Evolutionary conservation across 2,888 invertebrate genomes (phyloP), one percentile per base, ranked within the genome.

Genomic region (Aproaerema taeniolella): DNA sequence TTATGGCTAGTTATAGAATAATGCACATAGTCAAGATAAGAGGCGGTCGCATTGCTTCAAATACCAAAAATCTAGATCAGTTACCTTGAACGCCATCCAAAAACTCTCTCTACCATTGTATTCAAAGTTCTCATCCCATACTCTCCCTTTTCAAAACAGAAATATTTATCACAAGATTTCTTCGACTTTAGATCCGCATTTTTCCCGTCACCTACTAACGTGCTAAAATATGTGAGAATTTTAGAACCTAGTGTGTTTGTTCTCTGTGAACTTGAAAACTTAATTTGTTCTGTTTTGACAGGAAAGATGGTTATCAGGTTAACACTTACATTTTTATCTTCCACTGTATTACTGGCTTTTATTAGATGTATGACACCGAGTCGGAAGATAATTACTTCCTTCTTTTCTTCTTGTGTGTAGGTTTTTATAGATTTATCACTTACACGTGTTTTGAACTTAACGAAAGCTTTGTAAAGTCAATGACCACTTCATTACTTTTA

Each of bases 81-180:
- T 26, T n/a, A 26, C 26, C 26, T 26, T 26, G 26, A 26, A 25
- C 12, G 26, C 9, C 4, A 28, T 26, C 11, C 17, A 17, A 14
- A 29, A 38, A 38, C 38, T 42, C 38, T 42, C 42, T 28, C 38
- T 34, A 6, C 41, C 11, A 42, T 42, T 42, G 38, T 42, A 38
- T 38, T 38, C 42, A 34, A 30, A 42, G 38, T 42, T 34, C 37
- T 17, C 41, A 33, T 42, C 42, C 33, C 42, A 41, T 37, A 38
- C 42, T 42, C 42, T 42, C 38, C 34, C 30, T 34, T 42, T 38
- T 35, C 24, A 28, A 34, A 11, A 25, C 25, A 13, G 14, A 34
- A 25, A 6, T 20, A 20, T 20, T 6, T 6, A 6, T 6, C 7
- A 7, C 4, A 4, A 4, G 7, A 4, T 15, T 13, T 31, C 7